Base-by-base conservation (phyloP, 2,888 invertebrate genomes). In the Pimpla rufipes region DNA sequence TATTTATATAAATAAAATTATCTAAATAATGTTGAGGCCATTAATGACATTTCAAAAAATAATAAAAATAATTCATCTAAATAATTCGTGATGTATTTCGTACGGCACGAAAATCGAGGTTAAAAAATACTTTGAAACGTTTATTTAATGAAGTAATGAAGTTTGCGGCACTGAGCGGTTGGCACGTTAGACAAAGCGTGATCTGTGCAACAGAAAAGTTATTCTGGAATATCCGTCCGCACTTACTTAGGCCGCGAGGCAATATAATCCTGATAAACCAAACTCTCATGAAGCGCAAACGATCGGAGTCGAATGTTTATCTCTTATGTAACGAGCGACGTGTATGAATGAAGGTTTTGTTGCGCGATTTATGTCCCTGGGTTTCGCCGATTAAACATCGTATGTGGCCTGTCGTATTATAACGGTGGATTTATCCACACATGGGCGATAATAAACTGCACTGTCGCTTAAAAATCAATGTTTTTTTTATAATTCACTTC, bases 331-430 rank as follows among this genome's bases (percentile, higher is more conserved):
- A 29, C 55, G 77, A 80, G 37, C 76, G 71, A 76, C 68, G n/a
- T 29, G 42, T 66, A 77, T 84, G 77, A 84, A 84, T 81, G 83
- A 81, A 74, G 71, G 81, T 84, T 73, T 84, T 84, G 81, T 84
- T 81, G 47, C 57, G 21, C 40, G 71, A 73, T 81, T 74, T 50
- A 81, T 78, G 47, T 74, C 37, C 13, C 59, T 21, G 47, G 23
- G 35, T 35, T 62, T 73, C 8, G 11, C 21, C 73, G 45, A 59
- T 62, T 23, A 45, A 68, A 37, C 71, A 50, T 59, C 68, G 68
- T 80, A 80, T 77, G 80, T 64, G 73, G 80, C 57, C 62, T 45
- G 62, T 35, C 52, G 16, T 10, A 42, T 40, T 40, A n/a, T 40
- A n/a, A 37, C n/a, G 4, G 21, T n/a, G 21, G 21, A 45, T 50